Base-by-base conservation (phyloP, 2,888 invertebrate genomes). In the Byasa hedistus region DNA sequence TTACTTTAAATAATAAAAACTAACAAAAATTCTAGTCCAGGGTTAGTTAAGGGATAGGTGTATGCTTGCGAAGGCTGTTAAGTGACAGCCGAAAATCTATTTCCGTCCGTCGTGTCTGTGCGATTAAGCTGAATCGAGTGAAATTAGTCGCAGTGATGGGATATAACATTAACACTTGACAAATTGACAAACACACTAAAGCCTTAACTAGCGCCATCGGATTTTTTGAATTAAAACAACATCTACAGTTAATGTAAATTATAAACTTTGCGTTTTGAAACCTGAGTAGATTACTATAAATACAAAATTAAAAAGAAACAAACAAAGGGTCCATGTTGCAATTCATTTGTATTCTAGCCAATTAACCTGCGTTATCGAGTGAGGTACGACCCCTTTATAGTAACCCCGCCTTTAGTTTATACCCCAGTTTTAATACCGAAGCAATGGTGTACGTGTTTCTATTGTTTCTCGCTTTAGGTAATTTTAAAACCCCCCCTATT, bases 301-400 rank as follows among this genome's bases (percentile, higher is more conserved):
- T 3, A 44, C 23, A 44, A 36, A 39, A 19, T 44, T 7, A 39
- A 12, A 55, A n/a, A 22, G 3, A 39, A 39, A 39, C 39, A 24
- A 56, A 54, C 52, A 55, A 58, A 32, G 57, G 32, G 24, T 58
- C 23, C 51, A 36, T 57, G 54, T 44, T 58, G 44, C 60, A 60
- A 55, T 66, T 57, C 57, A 61, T 62, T 39, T 54, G 52, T 61
- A 69, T 70, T 72, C 77, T 78, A 78, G 77, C 86, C 87, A 87
- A 87, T 88, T 87, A 87, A 81, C 77, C 73, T 72, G 71, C 75
- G 73, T 74, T 77, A 76, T 73, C 79, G 74, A 72, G 71, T 75
- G 69, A 70, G 72, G 72, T 69, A 72, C 83, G 79, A 80, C 86
- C 86, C 84, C 79, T 78, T 81, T 72, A 68, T 66, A 75, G 66